Evolutionary conservation across 2,888 invertebrate species (phyloP), one percentile per base, ranked within the genome.

Genomic region (Cremastinae sp.): DNA sequence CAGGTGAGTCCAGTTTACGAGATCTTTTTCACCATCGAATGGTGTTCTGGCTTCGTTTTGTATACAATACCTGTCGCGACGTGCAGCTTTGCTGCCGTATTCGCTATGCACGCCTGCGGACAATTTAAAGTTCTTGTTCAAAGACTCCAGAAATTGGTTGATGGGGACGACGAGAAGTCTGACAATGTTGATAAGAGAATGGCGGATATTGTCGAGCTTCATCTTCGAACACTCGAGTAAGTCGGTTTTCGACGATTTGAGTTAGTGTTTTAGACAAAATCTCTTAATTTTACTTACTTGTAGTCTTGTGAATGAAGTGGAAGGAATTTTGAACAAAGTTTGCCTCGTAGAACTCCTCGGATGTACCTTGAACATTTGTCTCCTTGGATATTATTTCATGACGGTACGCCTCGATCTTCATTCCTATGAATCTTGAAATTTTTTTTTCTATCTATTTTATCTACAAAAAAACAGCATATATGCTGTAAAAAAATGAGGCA

Each of bases 331-430:
- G 16, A 84, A 85, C 45, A 84, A 82, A 37, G 81, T 87, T 20
- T 86, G 85, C 65, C 78, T 88, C 20, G 83, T 88, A 8, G 88
- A 88, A 78, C 78, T 87, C 28, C 56, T 88, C 0, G 88, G 87
- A 1, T 87, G 87, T 56, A 87, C 87, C 2, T 55, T 88, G 74
- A 86, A 87, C 45, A 87, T 88, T 70, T 88, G 88, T 59, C 85
- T 88, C 28, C 78, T 88, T 4, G 87, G 85, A 72, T 88, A 85
- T 74, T 86, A 85, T 74, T 81, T 86, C 41, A 84, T 88, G 47
- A 84, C 81, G 84, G 88, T 87, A 84, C 1, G n/a, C n/a, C n/a
- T n/a, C n/a, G n/a, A n/a, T n/a, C n/a, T n/a, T n/a, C n/a, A n/a
- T n/a, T n/a, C n/a, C n/a, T n/a, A n/a, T n/a, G n/a, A n/a, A n/a